Evolutionary conservation across 1,140 invertebrate species (phyloP).

Genomic region (Heliconius hermathena): DNA sequence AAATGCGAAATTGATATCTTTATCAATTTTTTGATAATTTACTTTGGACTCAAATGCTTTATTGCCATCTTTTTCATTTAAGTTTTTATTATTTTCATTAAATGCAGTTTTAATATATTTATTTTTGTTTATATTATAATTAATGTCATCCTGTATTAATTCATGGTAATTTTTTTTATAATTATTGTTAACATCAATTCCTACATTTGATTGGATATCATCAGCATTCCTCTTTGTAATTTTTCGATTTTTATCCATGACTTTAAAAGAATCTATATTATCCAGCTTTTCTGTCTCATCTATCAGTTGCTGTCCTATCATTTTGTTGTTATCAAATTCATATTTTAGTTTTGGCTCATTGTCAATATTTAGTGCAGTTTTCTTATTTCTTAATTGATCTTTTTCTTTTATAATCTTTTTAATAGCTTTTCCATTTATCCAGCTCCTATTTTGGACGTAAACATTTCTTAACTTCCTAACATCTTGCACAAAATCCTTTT

Average conservation of each 20-base stretch:
- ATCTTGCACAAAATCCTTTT: slow-evolving; percentile 58
- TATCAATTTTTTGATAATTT: background rate
- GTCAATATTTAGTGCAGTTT: background rate
- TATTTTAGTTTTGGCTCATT: background rate
- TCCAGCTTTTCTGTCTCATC: background rate
- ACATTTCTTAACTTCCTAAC: slow-evolving; percentile 56
- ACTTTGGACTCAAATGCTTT: slow-evolving; percentile 4
- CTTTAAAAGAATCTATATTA: background rate
- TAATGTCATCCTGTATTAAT: background rate
- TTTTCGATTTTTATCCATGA: background rate
- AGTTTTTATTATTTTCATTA: background rate
- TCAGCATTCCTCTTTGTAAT: background rate
- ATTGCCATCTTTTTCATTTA: background rate
- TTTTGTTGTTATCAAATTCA: background rate
- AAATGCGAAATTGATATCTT: background rate
- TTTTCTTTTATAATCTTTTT: slow-evolving; percentile 43
- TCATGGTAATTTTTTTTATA: background rate
- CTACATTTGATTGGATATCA: background rate
- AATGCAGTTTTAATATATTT: background rate
- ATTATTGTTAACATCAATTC: background rate
- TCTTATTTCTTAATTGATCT: slow-evolving; percentile 40
- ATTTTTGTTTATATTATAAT: background rate
- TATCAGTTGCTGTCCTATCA: background rate
- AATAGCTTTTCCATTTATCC: slow-evolving; percentile 65
- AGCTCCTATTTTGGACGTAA: slow-evolving; percentile 69